A percentile compares a stretch with the other conserved stretches of the same genome.
Evolutionary conservation across 1,140 invertebrate genomes (phyloP).

Genomic region (Aphidius gifuensis): DNA sequence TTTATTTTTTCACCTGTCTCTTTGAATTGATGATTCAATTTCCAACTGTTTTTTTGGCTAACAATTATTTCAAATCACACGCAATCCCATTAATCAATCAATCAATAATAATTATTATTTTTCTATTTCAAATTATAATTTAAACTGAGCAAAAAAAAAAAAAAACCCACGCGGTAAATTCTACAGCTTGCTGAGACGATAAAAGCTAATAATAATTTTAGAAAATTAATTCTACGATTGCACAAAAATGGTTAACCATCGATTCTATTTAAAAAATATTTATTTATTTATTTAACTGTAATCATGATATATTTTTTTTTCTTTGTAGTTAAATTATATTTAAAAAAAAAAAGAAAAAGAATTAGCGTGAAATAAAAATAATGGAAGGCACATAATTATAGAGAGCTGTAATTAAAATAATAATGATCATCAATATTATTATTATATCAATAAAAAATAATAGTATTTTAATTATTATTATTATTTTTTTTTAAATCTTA

Average conservation of each 20-base stretch:
- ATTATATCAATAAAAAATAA: not conserved
- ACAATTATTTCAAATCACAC: not conserved
- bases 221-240: conserved; percentile 43
- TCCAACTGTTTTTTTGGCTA: conserved; percentile 37
- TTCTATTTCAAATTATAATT: not conserved
- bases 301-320: too few species aligned
- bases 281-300: not conserved
- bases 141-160: conserved; percentile 13
- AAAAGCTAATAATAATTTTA: conserved; percentile 17
- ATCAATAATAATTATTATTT: conserved; percentile 10
- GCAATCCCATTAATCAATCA: not conserved
- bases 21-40: conserved; percentile 22
- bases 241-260: conserved; percentile 35
- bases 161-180: conserved; percentile 18
- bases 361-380: too few species aligned
- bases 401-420: too few species aligned
- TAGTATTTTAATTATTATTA: not conserved
- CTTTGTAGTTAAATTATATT: not conserved
- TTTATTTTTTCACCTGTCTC: not conserved
- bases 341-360: too few species aligned
- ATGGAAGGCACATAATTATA: too few species aligned
- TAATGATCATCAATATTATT: too few species aligned
- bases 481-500: not conserved
- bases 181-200: conserved; percentile 18
- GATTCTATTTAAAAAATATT: conserved; percentile 13